A percentile compares a stretch with the other conserved stretches of the same genome.
Evolutionary conservation across 2,797 vertebrate genomes (phyloP).

Genomic region (Sebastes vulpes): DNA sequence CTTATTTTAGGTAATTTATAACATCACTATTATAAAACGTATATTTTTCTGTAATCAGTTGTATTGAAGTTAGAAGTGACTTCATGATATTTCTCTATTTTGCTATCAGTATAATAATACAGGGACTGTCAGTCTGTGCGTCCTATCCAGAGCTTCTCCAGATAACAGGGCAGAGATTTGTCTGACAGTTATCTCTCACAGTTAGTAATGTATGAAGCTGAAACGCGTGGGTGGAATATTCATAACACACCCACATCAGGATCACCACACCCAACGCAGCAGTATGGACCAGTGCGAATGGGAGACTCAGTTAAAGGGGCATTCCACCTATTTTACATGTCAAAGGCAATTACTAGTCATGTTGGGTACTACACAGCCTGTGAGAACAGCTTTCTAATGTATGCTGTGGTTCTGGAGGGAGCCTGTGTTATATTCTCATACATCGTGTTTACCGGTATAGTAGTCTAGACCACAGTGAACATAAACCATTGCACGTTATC

Average conservation of each 20-base stretch:
- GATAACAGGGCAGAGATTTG: not conserved
- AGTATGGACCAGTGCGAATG: constrained; percentile 2
- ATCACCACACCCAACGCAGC: constrained; percentile 37
- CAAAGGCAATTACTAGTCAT: constrained; percentile 39
- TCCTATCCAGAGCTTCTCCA: not conserved
- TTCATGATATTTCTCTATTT: not conserved
- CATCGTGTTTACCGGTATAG: not conserved
- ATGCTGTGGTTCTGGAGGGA: constrained; percentile 40
- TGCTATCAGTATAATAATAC: not conserved
- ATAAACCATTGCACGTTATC: not conserved
- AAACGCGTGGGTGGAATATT: constrained; percentile 37
- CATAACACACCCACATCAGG: constrained; percentile 30
- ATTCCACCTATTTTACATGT: constrained; percentile 52
- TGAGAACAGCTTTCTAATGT: constrained; percentile 45
- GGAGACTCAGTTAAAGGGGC: constrained; percentile 38
- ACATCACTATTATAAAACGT: not conserved
- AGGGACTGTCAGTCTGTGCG: not conserved
- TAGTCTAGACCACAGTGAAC: not conserved
- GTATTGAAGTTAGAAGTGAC: not conserved
- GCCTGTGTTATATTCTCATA: not conserved
- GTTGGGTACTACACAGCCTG: constrained; percentile 26
- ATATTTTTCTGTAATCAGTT: not conserved
- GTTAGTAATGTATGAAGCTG: constrained; percentile 12
- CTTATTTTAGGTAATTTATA: not conserved
- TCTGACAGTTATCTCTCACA: not conserved